These are phyloP conservation scores for Lucinisca nassula DNA, from an alignment of 2,888 invertebrate genomes.

Conservation along the genomic window DNA sequence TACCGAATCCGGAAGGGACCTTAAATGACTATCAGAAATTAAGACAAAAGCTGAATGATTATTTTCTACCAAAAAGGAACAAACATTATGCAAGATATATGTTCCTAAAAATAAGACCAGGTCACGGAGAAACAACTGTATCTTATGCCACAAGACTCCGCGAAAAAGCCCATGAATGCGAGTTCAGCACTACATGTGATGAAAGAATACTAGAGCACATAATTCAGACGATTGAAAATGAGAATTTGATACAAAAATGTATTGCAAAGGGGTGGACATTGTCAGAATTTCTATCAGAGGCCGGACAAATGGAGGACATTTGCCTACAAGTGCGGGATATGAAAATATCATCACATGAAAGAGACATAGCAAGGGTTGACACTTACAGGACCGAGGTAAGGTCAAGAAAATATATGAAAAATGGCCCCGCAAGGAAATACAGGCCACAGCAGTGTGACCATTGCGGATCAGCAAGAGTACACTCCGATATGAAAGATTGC, in stretches of 20 bases:
- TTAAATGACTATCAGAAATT: conserved; percentile 26
- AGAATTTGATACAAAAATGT: too few species aligned
- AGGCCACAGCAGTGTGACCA: too few species aligned
- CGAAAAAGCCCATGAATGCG: conserved; percentile 5
- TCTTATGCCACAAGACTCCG: conserved; percentile 4
- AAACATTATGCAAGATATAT: conserved; percentile 9
- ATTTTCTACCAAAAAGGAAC: conserved; percentile 28
- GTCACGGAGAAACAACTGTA: neutral
- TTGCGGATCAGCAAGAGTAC: too few species aligned
- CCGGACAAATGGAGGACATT: neutral
- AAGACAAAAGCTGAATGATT: conserved; percentile 38
- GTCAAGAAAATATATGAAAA: too few species aligned
- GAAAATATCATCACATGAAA: neutral
- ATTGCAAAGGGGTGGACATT: too few species aligned
- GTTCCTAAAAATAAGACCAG: neutral
- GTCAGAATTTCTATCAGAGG: neutral
- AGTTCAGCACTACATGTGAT: neutral
- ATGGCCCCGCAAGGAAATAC: too few species aligned
- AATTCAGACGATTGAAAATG: too few species aligned
- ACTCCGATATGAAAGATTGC: too few species aligned
- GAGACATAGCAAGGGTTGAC: neutral
- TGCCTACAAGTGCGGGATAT: neutral
- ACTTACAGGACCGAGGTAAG: too few species aligned
- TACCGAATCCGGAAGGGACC: conserved; percentile 11
- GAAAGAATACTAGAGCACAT: neutral